Percentiles rank a stretch among this genome's conserved stretches.
These are phyloP conservation scores for Lamellibrachia satsuma DNA, from an alignment of 2,888 invertebrate species.

Conservation along the genomic window DNA sequence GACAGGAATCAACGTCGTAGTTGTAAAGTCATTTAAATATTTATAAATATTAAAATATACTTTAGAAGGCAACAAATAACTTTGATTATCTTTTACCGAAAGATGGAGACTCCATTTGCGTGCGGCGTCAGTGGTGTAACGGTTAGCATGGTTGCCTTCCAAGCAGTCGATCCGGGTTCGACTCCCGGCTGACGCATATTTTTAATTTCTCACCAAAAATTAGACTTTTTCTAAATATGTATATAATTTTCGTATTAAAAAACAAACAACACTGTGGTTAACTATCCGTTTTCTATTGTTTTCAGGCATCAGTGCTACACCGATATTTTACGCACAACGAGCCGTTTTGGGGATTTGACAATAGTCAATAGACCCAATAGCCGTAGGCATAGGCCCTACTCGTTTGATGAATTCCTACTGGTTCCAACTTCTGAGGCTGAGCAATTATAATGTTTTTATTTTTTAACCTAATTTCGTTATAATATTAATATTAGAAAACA, in stretches of 20 bases:
- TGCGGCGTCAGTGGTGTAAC: background rate
- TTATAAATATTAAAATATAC: background rate
- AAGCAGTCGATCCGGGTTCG: constrained; percentile 17
- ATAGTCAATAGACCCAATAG: too few species aligned
- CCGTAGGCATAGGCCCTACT: too few species aligned
- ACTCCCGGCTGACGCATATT: constrained; percentile 7
- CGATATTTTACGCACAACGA: too few species aligned
- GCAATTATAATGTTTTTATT: too few species aligned
- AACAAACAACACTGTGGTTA: too few species aligned
- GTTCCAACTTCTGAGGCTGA: too few species aligned
- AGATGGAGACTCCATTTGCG: background rate
- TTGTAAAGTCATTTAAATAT: background rate
- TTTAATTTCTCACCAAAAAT: background rate
- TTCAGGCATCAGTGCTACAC: too few species aligned
- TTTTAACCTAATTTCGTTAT: too few species aligned
- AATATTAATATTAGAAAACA: background rate
- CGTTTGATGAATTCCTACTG: too few species aligned
- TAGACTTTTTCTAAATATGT: background rate
- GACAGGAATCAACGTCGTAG: background rate
- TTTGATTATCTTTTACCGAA: background rate
- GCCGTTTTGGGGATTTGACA: too few species aligned
- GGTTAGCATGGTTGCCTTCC: constrained; percentile 17
- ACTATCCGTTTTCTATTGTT: too few species aligned
- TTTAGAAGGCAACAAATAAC: background rate
- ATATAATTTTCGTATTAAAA: too few species aligned